A percentile compares a stretch with the other conserved stretches of the same genome.
Conservation (phyloP, 2,113 vertebrate genomes). For the Hystrix cristata region DNA sequence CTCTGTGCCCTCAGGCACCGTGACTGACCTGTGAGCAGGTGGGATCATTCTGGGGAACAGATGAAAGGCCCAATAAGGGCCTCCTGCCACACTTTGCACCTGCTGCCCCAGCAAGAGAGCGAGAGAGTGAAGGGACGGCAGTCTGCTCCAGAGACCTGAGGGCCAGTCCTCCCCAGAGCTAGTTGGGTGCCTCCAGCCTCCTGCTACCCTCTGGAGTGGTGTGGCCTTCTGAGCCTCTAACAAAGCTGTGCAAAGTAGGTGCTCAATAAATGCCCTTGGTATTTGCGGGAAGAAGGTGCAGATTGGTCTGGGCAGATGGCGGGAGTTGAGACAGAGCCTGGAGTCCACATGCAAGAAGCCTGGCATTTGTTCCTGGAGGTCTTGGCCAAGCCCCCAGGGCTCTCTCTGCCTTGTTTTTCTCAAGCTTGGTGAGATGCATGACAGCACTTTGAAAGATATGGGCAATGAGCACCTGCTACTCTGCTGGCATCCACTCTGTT, state of each 20-base stretch:
- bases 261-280: neutral
- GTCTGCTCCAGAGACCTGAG: neutral
- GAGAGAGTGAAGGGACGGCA: neutral
- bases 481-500: neutral
- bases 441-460: neutral
- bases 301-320: neutral
- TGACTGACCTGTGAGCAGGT: neutral
- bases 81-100: neutral
- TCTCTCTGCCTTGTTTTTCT: neutral
- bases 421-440: neutral
- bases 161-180: neutral
- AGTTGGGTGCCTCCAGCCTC: neutral
- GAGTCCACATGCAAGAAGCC: neutral
- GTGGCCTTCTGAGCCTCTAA: neutral
- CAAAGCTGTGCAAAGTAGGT: neutral
- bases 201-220: rapidly evolving
- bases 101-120: neutral
- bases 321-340: neutral
- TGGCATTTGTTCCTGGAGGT: neutral
- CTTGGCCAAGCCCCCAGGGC: neutral
- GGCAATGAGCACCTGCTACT: neutral
- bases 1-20: neutral
- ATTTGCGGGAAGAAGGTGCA: too few species aligned
- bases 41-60: neutral
- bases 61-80: neutral